Evolutionary conservation across 2,888 invertebrate genomes (phyloP), one percentile per base, ranked within the genome.

Genomic region (Xylocampa areola): DNA sequence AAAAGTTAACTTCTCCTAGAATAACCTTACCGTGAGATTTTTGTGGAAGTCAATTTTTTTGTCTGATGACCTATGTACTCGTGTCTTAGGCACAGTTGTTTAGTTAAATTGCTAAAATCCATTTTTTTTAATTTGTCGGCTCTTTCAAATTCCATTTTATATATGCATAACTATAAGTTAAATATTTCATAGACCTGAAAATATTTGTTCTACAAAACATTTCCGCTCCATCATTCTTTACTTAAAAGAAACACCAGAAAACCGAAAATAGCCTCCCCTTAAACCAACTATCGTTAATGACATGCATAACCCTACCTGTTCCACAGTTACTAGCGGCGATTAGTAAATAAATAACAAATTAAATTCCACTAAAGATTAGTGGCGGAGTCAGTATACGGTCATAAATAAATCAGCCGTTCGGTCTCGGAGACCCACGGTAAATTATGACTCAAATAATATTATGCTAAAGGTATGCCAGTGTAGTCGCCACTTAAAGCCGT

Each of bases 381-480:
- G 86, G 86, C 73, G 80, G 76, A 86, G 83, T 88, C 87, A 86
- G 86, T 81, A 86, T 82, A 84, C 77, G 84, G 79, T 87, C 89
- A 85, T 90, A 92, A 90, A 94, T 92, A 93, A 93, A 93, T 94
- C 94, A 94, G 86, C 83, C 66, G 75, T 80, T 74, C 79, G 78
- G 82, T 86, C 86, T 81, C 79, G 78, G 79, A 79, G 82, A 73
- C 79, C n/a, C 81, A 77, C 81, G 80, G 86, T 91, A 88, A 91
- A 90, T 89, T 92, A 92, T 91, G 89, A 87, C 84, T 92, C 86
- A 87, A 90, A 90, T 90, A 90, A 91, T 90, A 90, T 89, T 89
- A 91, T 89, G 89, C 87, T 88, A 84, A 89, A 89, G 87, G 78
- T 77, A 73, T 69, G 74, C 75, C 65, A 68, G 70, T 60, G 59